Evolutionary conservation across 2,113 vertebrate genomes (phyloP).

Genomic region (Salvator merianae): DNA sequence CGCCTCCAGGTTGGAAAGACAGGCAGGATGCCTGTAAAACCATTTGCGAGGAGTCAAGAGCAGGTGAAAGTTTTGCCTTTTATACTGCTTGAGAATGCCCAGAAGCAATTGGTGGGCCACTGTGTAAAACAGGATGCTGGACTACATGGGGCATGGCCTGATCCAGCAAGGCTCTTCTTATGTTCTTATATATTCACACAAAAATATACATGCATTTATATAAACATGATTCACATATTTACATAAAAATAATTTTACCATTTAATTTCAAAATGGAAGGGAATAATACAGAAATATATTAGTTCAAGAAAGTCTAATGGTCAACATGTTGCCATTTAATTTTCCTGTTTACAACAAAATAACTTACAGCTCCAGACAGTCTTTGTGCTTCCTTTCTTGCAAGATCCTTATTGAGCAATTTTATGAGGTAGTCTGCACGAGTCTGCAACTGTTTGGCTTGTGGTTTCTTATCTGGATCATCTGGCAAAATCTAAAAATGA

Average conservation of each 20-base stretch:
- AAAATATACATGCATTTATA: background rate
- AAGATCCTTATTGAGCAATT: slow-evolving; percentile 94
- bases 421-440: slow-evolving; percentile 99
- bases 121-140: too few relatives aligned
- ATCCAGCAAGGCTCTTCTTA: too few relatives aligned
- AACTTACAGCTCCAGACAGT: slow-evolving; percentile 87
- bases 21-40: too few relatives aligned
- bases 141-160: too few relatives aligned
- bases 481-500: slow-evolving; percentile 89
- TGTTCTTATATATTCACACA: too few relatives aligned
- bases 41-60: too few relatives aligned
- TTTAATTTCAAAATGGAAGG: slow-evolving; percentile 6
- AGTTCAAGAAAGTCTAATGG: background rate
- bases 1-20: too few relatives aligned
- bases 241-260: background rate
- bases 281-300: background rate
- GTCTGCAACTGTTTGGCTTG: slow-evolving; percentile 98
- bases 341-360: background rate
- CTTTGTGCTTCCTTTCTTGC: slow-evolving; percentile 93
- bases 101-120: too few relatives aligned
- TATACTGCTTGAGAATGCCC: too few relatives aligned
- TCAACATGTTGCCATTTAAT: background rate
- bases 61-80: too few relatives aligned
- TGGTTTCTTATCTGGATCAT: slow-evolving; percentile 98
- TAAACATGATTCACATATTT: background rate